Percentiles rank a stretch among this genome's conserved stretches.
phyloP scores from a whole-genome alignment of 2,113 vertebrate species.

The Saccopteryx bilineata region DNA sequence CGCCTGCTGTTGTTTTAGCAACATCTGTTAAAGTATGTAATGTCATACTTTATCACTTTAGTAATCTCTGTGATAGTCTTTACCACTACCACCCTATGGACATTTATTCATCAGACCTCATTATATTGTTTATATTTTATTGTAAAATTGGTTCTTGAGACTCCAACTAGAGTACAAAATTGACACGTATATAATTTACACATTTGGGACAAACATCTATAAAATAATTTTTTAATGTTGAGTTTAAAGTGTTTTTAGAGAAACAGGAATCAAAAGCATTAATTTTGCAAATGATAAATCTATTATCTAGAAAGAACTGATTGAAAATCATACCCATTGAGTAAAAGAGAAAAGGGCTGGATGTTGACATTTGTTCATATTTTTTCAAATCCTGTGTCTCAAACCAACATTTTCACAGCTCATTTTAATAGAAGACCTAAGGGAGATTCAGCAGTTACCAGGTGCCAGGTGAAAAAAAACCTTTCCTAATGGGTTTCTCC shows the following conservation, averaged over 20 bases:
- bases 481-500: background rate
- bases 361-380: background rate
- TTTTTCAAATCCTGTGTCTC: background rate
- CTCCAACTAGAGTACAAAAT: background rate
- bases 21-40: background rate
- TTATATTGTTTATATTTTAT: background rate
- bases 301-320: background rate
- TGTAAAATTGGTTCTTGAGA: background rate
- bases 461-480: background rate
- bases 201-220: background rate
- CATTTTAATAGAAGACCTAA: background rate
- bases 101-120: background rate
- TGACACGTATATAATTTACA: background rate
- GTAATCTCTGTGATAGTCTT: background rate
- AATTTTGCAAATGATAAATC: slow-evolving; percentile 12
- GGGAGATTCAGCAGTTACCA: background rate
- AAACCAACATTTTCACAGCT: background rate
- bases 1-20: background rate
- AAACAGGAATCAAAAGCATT: slow-evolving; percentile 42
- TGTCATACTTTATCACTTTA: background rate
- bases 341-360: background rate
- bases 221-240: background rate
- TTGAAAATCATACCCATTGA: background rate
- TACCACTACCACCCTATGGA: background rate
- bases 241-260: slow-evolving; percentile 21